phyloP scores from a whole-genome alignment of 2,888 invertebrate species.

The Cephus pygmeus region DNA sequence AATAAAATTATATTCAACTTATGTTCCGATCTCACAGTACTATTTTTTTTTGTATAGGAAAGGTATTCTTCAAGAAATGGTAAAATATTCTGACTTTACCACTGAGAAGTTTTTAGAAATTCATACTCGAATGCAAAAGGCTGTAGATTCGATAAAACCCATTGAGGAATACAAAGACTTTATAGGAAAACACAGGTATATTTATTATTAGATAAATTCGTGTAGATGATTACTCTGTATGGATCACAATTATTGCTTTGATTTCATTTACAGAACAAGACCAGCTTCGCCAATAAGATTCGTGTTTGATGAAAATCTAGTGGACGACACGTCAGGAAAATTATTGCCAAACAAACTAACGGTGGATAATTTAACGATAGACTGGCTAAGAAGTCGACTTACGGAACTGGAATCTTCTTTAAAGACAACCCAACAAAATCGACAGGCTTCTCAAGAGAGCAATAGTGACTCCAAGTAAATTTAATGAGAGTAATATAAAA shows the following conservation, averaged over 20 bases:
- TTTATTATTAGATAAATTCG: constrained; percentile 22
- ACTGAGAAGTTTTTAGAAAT: constrained; percentile 84
- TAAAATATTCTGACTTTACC: constrained; percentile 82
- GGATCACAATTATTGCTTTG: background rate
- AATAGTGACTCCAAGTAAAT: constrained; percentile 55
- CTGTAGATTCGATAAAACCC: constrained; percentile 83
- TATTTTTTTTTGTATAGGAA: constrained; percentile 70
- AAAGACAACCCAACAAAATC: constrained; percentile 79
- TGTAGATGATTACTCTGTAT: background rate
- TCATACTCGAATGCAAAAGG: constrained; percentile 80
- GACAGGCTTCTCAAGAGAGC: constrained; percentile 51
- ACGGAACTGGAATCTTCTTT: constrained; percentile 83
- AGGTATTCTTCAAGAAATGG: constrained; percentile 83
- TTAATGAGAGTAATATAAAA: background rate
- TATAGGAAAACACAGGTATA: constrained; percentile 87
- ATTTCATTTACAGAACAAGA: constrained; percentile 71
- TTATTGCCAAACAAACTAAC: constrained; percentile 88
- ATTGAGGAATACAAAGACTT: constrained; percentile 91
- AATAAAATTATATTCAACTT: background rate
- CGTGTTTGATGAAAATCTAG: constrained; percentile 87
- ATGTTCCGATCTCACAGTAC: background rate
- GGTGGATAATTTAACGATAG: constrained; percentile 92
- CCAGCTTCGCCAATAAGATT: constrained; percentile 83
- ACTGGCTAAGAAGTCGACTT: constrained; percentile 85
- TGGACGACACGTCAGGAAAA: constrained; percentile 89